Percentiles rank a stretch among this genome's conserved stretches.
phyloP scores from a whole-genome alignment of 2,888 invertebrate species.

The Endomychus coccineus region DNA sequence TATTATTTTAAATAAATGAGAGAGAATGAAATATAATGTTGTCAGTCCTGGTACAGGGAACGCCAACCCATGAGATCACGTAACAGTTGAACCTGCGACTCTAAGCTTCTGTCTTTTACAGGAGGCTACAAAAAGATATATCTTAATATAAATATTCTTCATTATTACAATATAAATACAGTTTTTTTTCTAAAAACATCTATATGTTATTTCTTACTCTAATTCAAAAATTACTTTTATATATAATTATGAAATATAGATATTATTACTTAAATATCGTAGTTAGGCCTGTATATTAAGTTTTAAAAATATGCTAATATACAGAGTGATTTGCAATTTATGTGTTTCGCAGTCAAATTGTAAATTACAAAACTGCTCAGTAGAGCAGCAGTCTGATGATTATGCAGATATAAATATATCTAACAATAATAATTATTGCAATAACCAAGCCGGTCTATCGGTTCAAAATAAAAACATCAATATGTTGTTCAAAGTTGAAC shows the following conservation, averaged over 20 bases:
- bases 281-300: conserved; percentile 48
- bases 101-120: conserved; percentile 43
- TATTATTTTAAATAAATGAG: too few relatives aligned
- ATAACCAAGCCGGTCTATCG: background rate
- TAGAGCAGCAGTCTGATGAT: conserved; percentile 10
- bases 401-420: conserved; percentile 12
- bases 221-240: conserved; percentile 43
- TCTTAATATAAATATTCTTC: conserved; percentile 41
- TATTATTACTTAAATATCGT: conserved; percentile 44
- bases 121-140: conserved; percentile 46
- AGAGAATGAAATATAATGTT: too few relatives aligned
- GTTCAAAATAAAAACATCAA: too few relatives aligned
- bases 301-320: conserved; percentile 47
- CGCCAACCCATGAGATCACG: conserved; percentile 34
- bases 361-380: conserved; percentile 32
- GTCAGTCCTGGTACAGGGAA: too few relatives aligned
- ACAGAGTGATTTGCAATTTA: conserved; percentile 41
- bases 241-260: conserved; percentile 45
- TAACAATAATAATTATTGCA: conserved; percentile 18
- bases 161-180: conserved; percentile 42
- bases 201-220: conserved; percentile 40
- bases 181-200: conserved; percentile 43
- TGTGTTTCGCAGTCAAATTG: conserved; percentile 39
- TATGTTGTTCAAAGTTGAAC: background rate
- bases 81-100: conserved; percentile 43